Conservation (phyloP, 2,888 invertebrate species). For the Erebia ligea region DNA sequence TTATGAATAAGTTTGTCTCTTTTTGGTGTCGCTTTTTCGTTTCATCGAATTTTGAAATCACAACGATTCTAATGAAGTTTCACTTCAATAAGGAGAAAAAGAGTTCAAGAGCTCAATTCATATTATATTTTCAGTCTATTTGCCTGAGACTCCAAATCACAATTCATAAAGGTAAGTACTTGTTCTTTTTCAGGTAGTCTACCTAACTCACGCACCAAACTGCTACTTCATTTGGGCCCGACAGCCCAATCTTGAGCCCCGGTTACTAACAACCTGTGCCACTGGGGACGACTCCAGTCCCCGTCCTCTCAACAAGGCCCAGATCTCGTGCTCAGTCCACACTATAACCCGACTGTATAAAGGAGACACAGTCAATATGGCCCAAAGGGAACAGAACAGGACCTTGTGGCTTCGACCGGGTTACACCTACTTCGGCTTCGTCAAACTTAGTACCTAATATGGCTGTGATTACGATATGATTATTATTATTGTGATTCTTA, state of each 20-base stretch:
- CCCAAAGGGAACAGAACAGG: constrained; percentile 68
- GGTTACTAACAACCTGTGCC: constrained; percentile 62
- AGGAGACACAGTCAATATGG: constrained; percentile 65
- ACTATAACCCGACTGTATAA: constrained; percentile 61
- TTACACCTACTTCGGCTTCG: constrained; percentile 70
- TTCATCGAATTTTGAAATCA: too few relatives aligned
- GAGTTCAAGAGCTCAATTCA: too few relatives aligned
- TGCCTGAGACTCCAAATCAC: too few relatives aligned
- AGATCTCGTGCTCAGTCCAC: constrained; percentile 71
- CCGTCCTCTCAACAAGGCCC: constrained; percentile 58
- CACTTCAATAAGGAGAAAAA: too few relatives aligned
- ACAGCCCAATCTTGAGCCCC: constrained; percentile 48
- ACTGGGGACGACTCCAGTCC: constrained; percentile 64
- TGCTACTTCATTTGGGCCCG: constrained; percentile 70
- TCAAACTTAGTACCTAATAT: constrained; percentile 73
- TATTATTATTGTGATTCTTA: too few relatives aligned
- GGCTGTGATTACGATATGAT: constrained; percentile 66
- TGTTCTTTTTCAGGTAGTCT: constrained; percentile 62
- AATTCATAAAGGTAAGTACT: too few relatives aligned
- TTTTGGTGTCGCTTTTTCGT: too few relatives aligned
- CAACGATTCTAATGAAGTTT: too few relatives aligned
- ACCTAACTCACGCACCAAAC: constrained; percentile 66
- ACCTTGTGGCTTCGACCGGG: constrained; percentile 68
- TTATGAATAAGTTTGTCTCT: too few relatives aligned
- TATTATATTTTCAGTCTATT: too few relatives aligned